Percentiles rank a stretch among this genome's conserved stretches.
These are phyloP conservation scores for Remorina albescens DNA, from an alignment of 2,797 vertebrate genomes.

Conservation along the genomic window DNA sequence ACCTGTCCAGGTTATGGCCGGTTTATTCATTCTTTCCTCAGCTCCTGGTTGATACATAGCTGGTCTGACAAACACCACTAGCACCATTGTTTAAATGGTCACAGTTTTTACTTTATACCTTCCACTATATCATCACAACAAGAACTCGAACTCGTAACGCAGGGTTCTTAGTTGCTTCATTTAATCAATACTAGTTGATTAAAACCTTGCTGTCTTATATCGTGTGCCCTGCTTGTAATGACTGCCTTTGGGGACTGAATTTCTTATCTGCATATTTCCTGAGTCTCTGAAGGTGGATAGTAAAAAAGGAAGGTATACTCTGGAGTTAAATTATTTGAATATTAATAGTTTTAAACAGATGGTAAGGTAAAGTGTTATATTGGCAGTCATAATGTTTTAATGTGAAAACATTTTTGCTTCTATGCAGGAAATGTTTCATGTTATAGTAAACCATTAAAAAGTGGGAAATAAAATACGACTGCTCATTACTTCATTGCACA, in stretches of 20 bases:
- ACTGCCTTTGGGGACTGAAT: slow-evolving; percentile 43
- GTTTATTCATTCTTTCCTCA: slow-evolving; percentile 26
- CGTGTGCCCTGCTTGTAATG: slow-evolving; percentile 29
- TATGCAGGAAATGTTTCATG: slow-evolving; percentile 24
- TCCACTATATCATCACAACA: slow-evolving; percentile 40
- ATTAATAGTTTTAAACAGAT: slow-evolving; percentile 30
- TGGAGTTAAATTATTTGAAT: slow-evolving; percentile 30
- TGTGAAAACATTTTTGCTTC: slow-evolving; percentile 2
- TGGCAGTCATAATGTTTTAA: slow-evolving; percentile 4
- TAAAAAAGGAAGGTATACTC: slow-evolving; percentile 16
- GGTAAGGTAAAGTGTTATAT: background rate
- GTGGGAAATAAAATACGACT: slow-evolving; percentile 38
- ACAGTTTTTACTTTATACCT: slow-evolving; percentile 31
- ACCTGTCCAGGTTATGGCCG: slow-evolving; percentile 44
- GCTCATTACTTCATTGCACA: slow-evolving; percentile 52
- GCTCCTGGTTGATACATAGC: slow-evolving; percentile 31
- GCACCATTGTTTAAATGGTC: slow-evolving; percentile 24
- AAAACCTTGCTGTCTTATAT: slow-evolving; percentile 49
- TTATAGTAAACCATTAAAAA: slow-evolving; percentile 35
- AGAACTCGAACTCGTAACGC: slow-evolving; percentile 37
- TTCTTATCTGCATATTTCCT: slow-evolving; percentile 45
- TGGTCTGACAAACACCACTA: slow-evolving; percentile 34
- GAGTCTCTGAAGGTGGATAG: slow-evolving; percentile 21
- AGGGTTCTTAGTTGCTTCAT: slow-evolving; percentile 32
- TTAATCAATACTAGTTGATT: slow-evolving; percentile 67